Evolutionary conservation across 2,888 invertebrate species (phyloP), one percentile per base, ranked within the genome.

Genomic region (Lamellibrachia satsuma): DNA sequence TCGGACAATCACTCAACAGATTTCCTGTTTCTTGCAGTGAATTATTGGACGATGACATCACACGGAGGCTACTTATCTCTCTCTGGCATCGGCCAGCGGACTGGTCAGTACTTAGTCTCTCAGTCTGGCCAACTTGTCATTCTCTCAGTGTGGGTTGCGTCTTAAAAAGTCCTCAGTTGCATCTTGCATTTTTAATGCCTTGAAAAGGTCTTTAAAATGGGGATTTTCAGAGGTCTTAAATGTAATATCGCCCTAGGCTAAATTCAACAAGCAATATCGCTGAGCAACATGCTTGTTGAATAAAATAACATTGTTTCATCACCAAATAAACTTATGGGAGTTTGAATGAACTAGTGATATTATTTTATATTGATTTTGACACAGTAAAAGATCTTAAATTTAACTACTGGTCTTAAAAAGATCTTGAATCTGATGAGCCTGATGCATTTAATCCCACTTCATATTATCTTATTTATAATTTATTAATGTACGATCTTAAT

Each of bases 11-110:
- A 75, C n/a, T 15, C n/a, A 15, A 75, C 11, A 55, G n/a, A 39
- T 60, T 93, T 91, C 75, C 22, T 93, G 93, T 92, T 91, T 92
- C 52, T 94, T 94, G 52, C 95, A 96, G 96, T 95, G 96, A 96
- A 92, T 93, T 96, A 60, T 94, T 95, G 60, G 95, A 95, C 52
- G 96, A 95, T 92, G 96, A 96, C 91, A 94, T 94, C n/a, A 94
- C 94, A 92, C 96, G 96, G 92, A 93, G 96, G 90, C 93, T 96
- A 27, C 94, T 95, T 91, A 94, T 96, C 9, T 95, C 96, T 91
- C 94, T 96, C 0, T 96, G 96, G 96, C 95, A 96, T 93, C 91
- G 91, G 52, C 91, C 91, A 1, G 52, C n/a, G 1, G 75, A 75
- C 75, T 22, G 75, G 75, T 75, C 22, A 75, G 75, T 75, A 75